Conservation (phyloP, 2,113 vertebrate genomes). For the Cavia aperea region DNA sequence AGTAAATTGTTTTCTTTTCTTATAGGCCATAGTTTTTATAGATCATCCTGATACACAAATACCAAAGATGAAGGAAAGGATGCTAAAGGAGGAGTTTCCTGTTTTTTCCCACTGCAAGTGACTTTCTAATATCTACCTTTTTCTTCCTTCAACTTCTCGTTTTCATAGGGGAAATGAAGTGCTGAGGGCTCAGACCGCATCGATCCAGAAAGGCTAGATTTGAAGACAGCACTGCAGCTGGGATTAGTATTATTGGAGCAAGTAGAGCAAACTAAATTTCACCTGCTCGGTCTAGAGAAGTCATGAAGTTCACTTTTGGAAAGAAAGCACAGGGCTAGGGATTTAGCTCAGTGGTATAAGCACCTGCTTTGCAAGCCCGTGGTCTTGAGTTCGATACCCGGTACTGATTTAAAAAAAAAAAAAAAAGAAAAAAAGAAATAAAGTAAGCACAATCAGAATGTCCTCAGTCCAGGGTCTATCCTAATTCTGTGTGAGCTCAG, state of each 20-base stretch:
- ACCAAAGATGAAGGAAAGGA: neutral
- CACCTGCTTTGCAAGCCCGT: no score
- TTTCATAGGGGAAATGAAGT: neutral
- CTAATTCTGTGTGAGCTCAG: neutral
- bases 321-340: neutral
- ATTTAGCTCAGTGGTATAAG: no score
- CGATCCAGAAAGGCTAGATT: neutral
- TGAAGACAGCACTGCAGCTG: neutral
- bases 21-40: neutral
- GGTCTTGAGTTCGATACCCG: no score
- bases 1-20: neutral
- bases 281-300: neutral
- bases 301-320: rapidly evolving
- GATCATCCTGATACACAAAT: neutral
- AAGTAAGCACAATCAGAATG: neutral
- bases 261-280: no score
- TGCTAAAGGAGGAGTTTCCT: neutral
- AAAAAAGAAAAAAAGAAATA: no score
- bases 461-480: neutral
- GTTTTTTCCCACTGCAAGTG: neutral
- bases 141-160: neutral
- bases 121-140: neutral
- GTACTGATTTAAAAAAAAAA: no score
- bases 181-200: neutral
- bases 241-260: neutral